Percentiles rank a stretch among this genome's conserved stretches.
These are phyloP conservation scores for Cebus imitator DNA, from an alignment of 2,113 vertebrate genomes.

Conservation along the genomic window DNA sequence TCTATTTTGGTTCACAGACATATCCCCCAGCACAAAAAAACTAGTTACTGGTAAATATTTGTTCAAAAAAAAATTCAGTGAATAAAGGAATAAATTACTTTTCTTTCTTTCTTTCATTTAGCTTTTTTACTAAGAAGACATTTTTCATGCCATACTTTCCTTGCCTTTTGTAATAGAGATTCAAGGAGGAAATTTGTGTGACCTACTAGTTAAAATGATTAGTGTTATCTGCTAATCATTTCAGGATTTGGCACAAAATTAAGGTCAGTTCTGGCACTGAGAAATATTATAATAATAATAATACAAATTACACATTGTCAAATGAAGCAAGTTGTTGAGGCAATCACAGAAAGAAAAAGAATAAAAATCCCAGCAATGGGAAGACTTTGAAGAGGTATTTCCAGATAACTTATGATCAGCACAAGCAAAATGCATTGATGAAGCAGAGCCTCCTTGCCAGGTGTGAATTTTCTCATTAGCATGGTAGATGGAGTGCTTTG, in stretches of 20 bases:
- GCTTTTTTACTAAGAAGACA: neutral
- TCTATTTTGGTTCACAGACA: neutral
- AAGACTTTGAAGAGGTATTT: constrained; percentile 27
- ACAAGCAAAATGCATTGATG: neutral
- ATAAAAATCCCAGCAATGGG: neutral
- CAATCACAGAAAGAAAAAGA: neutral
- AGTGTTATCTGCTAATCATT: neutral
- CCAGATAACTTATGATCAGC: neutral
- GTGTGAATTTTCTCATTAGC: neutral
- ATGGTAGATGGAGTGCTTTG: neutral
- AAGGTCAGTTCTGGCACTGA: neutral
- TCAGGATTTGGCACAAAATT: neutral
- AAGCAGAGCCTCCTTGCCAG: neutral
- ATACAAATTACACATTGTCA: constrained; percentile 24
- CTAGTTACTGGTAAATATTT: neutral
- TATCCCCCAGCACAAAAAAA: neutral
- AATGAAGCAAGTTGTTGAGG: constrained; percentile 22
- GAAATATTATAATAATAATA: neutral
- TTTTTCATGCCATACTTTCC: neutral
- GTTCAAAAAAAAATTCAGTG: neutral
- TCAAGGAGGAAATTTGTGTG: neutral
- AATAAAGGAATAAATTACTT: neutral
- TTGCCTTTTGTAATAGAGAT: constrained; percentile 29
- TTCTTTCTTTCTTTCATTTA: constrained; percentile 1
- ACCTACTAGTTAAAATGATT: neutral